Evolutionary conservation across 37 sponge, comb jelly and placozoan genomes (phyloP).

Genomic region (Chondrilla cf. caribensis): DNA sequence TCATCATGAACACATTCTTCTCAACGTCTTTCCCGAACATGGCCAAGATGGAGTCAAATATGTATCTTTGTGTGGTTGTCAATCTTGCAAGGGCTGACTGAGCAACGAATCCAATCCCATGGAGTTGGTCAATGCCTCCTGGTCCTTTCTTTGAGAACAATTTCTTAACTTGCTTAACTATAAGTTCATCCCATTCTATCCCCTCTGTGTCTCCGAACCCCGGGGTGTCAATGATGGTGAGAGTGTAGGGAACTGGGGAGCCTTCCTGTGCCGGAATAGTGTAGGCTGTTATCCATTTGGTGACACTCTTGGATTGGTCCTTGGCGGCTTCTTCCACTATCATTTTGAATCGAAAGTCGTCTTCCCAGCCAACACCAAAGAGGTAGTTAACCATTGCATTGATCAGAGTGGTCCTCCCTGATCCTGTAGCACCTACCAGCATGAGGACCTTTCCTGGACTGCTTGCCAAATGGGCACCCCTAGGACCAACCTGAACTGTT

Average conservation of each 20-base stretch:
- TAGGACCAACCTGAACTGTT: too few relatives aligned
- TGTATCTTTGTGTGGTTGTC: conserved; percentile 52
- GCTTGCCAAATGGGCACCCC: too few relatives aligned
- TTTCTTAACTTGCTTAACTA: conserved; percentile 35
- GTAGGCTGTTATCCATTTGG: conserved; percentile 65
- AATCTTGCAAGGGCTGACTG: conserved; percentile 59
- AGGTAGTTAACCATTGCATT: conserved; percentile 70
- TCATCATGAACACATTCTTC: conserved; percentile 64
- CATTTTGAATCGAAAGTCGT: conserved; percentile 67
- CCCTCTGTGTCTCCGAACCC: conserved; percentile 78
- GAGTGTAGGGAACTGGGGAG: conserved; percentile 26
- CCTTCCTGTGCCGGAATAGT: conserved; percentile 30
- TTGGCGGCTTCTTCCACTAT: conserved; percentile 9
- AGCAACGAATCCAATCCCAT: conserved; percentile 67
- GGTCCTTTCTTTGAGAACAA: conserved; percentile 36
- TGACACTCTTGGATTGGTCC: conserved; percentile 48
- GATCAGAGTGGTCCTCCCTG: conserved; percentile 76
- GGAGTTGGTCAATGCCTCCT: conserved; percentile 50
- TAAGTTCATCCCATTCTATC: conserved; percentile 39
- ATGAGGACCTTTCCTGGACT: conserved; percentile 50
- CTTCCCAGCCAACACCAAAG: conserved; percentile 64
- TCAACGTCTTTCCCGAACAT: conserved; percentile 36
- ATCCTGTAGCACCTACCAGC: conserved; percentile 79
- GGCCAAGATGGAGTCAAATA: conserved; percentile 64
- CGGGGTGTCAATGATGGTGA: conserved; percentile 77